Evolutionary conservation across 2,888 invertebrate genomes (phyloP).

Genomic region (Lochmaea capreae): DNA sequence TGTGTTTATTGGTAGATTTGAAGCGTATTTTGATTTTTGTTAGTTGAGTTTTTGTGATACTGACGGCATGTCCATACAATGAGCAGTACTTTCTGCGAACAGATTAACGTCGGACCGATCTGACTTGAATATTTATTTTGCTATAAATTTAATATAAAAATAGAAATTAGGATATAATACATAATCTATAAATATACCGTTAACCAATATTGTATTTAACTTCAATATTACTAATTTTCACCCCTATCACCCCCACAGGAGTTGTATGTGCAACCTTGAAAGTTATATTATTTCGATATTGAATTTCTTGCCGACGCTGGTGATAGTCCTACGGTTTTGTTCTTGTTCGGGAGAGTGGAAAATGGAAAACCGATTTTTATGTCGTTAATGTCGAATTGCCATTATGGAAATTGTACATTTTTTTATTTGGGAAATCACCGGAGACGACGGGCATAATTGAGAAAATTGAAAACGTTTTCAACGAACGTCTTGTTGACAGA

Average conservation of each 20-base stretch:
- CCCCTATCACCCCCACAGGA: background rate
- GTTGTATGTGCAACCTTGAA: conserved; percentile 11
- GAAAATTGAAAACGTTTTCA: conserved; percentile 31
- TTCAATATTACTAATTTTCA: too few relatives aligned
- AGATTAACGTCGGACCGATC: too few relatives aligned
- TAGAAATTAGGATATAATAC: too few relatives aligned
- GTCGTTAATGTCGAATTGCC: conserved; percentile 36
- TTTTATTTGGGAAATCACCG: conserved; percentile 24
- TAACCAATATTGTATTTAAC: too few relatives aligned
- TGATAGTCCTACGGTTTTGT: conserved; percentile 22
- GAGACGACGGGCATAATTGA: conserved; percentile 22
- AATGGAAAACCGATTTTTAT: conserved; percentile 36
- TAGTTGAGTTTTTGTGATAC: too few relatives aligned
- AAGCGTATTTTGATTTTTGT: too few relatives aligned
- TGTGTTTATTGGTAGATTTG: too few relatives aligned
- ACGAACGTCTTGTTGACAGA: conserved; percentile 18
- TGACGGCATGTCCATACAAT: too few relatives aligned
- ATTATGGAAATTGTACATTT: conserved; percentile 38
- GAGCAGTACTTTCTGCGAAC: too few relatives aligned
- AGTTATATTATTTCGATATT: conserved; percentile 9
- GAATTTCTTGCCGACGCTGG: conserved; percentile 1
- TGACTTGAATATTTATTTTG: too few relatives aligned
- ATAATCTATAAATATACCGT: too few relatives aligned
- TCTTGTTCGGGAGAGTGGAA: conserved; percentile 31
- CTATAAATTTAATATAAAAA: too few relatives aligned